phyloP scores from a whole-genome alignment of 2,113 vertebrate species.

The Typhlomys cinereus region DNA sequence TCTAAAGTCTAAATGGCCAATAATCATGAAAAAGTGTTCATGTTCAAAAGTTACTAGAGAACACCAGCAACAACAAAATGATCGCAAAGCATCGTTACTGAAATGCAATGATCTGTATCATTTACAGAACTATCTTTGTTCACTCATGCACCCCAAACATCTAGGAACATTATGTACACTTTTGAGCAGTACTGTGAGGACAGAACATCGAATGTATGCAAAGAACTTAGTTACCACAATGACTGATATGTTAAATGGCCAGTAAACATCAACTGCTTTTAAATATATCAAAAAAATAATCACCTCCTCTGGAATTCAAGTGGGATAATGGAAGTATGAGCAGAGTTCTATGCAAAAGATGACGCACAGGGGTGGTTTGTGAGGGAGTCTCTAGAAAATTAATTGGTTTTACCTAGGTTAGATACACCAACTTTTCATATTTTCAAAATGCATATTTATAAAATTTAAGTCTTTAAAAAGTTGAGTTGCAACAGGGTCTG shows the following conservation, averaged over 20 bases:
- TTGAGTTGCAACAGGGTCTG: background rate
- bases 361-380: background rate
- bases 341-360: background rate
- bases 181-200: background rate
- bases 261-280: background rate
- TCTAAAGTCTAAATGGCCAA: no score
- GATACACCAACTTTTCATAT: background rate
- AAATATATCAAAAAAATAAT: background rate
- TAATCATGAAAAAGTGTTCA: background rate
- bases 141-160: background rate
- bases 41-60: background rate
- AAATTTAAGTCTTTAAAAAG: background rate
- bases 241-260: background rate
- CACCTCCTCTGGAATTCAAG: background rate
- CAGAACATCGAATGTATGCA: background rate
- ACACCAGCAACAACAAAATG: background rate
- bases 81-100: background rate
- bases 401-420: background rate
- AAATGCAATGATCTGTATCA: background rate
- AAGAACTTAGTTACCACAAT: background rate
- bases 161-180: background rate
- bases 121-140: background rate
- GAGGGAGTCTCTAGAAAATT: background rate
- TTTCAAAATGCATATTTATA: background rate
- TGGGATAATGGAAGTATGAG: background rate